Conservation (phyloP, 2,888 invertebrate genomes). For the Acronicta alni region DNA sequence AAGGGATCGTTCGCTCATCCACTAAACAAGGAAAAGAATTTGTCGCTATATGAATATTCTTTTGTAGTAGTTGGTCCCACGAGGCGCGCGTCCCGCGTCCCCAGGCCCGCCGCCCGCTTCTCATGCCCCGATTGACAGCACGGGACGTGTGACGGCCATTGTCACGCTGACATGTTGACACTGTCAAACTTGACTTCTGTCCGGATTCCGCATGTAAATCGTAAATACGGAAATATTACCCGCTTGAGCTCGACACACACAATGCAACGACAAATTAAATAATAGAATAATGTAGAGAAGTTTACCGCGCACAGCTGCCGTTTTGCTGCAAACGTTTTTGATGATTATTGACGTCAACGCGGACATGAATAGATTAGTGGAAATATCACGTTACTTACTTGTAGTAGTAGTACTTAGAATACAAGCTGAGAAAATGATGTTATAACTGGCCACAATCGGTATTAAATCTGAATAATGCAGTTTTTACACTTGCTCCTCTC, state of each 20-base stretch:
- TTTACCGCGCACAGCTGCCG: constrained; percentile 77
- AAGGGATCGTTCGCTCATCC: constrained; percentile 80
- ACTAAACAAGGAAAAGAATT: constrained; percentile 73
- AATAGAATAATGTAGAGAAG: constrained; percentile 83
- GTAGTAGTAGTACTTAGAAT: constrained; percentile 24
- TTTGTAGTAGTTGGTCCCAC: constrained; percentile 71
- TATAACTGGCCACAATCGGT: neutral
- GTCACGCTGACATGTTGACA: constrained; percentile 88
- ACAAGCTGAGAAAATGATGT: constrained; percentile 4
- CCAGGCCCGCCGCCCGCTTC: constrained; percentile 77
- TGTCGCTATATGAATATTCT: constrained; percentile 65
- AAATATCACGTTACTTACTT: constrained; percentile 21
- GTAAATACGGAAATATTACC: constrained; percentile 86
- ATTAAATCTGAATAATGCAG: neutral
- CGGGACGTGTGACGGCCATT: constrained; percentile 86
- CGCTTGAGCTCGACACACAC: constrained; percentile 63
- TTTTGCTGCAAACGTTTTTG: constrained; percentile 59
- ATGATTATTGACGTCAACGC: constrained; percentile 64
- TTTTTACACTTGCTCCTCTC: too few species aligned
- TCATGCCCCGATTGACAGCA: constrained; percentile 85
- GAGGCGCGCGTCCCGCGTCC: constrained; percentile 62
- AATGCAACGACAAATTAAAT: constrained; percentile 88
- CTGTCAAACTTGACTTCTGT: constrained; percentile 88
- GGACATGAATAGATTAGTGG: constrained; percentile 37
- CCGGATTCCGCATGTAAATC: constrained; percentile 84